A percentile compares a stretch with the other conserved stretches of the same genome.
Conservation (phyloP, 2,113 vertebrate species). For the Callithrix jacchus region DNA sequence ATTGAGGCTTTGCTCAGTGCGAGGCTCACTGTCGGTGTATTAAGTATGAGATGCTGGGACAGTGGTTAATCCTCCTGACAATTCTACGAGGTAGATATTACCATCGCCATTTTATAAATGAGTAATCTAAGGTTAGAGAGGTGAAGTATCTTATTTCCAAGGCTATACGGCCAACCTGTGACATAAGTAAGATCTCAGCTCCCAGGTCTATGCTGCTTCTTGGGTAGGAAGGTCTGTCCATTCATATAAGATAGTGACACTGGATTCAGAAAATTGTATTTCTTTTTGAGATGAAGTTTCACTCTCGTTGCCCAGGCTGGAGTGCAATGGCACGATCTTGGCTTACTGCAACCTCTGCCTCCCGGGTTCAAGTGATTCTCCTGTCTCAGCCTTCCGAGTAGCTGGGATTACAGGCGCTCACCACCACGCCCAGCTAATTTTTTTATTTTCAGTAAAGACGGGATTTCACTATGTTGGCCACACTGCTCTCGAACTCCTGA, state of each 20-base stretch:
- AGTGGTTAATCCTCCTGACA: not conserved
- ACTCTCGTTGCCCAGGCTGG: too few relatives aligned
- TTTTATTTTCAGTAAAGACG: too few relatives aligned
- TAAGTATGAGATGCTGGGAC: not conserved
- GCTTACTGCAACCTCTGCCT: too few relatives aligned
- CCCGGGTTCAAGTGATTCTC: too few relatives aligned
- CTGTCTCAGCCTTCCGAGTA: too few relatives aligned
- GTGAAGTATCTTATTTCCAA: not conserved
- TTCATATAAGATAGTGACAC: not conserved
- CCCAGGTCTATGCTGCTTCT: not conserved
- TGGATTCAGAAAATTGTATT: not conserved
- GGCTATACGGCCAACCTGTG: not conserved
- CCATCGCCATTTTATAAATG: not conserved
- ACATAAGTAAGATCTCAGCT: not conserved
- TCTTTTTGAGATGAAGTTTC: too few relatives aligned
- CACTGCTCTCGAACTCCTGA: too few relatives aligned
- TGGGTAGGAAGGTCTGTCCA: not conserved
- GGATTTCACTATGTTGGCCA: too few relatives aligned
- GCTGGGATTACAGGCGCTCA: too few relatives aligned
- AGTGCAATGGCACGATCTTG: too few relatives aligned
- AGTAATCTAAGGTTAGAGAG: not conserved
- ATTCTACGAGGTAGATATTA: not conserved
- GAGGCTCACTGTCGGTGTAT: not conserved
- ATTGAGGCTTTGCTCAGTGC: not conserved
- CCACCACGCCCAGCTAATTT: too few relatives aligned